Percentiles rank a stretch among this genome's conserved stretches.
Evolutionary conservation across 2,113 vertebrate genomes (phyloP).

Genomic region (Numenius arquata): DNA sequence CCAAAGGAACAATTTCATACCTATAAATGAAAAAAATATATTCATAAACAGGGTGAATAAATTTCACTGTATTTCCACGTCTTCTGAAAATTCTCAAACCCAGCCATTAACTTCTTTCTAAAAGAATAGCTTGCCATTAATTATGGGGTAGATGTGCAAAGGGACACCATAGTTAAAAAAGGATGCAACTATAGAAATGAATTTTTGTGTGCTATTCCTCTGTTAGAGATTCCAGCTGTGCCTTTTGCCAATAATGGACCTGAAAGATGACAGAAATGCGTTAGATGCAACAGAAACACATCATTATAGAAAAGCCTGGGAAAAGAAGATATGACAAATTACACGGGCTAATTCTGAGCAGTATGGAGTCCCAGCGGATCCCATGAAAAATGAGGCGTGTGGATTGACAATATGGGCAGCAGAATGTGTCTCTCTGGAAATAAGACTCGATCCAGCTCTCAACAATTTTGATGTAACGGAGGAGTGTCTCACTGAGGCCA

Average conservation of each 20-base stretch:
- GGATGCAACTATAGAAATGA: neutral
- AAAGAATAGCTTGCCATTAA: neutral
- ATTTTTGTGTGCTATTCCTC: neutral
- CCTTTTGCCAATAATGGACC: conserved; percentile 16
- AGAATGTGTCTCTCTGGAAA: conserved; percentile 14
- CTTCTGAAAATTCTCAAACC: neutral
- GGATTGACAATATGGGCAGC: neutral
- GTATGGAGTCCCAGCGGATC: neutral
- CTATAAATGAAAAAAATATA: neutral
- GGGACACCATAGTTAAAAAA: neutral
- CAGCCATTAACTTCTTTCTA: neutral
- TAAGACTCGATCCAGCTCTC: neutral
- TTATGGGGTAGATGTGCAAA: neutral
- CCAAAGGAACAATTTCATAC: neutral
- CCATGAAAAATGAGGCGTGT: neutral
- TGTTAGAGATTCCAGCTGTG: conserved; percentile 18
- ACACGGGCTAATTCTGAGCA: neutral
- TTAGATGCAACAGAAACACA: conserved; percentile 9
- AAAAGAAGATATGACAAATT: conserved; percentile 52
- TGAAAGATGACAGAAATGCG: neutral
- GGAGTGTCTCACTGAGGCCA: neutral
- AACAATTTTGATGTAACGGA: neutral
- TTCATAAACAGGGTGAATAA: neutral
- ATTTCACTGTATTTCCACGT: neutral
- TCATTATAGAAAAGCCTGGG: conserved; percentile 20